phyloP scores from a whole-genome alignment of 1,140 invertebrate genomes.

The Plutomurus gul region DNA sequence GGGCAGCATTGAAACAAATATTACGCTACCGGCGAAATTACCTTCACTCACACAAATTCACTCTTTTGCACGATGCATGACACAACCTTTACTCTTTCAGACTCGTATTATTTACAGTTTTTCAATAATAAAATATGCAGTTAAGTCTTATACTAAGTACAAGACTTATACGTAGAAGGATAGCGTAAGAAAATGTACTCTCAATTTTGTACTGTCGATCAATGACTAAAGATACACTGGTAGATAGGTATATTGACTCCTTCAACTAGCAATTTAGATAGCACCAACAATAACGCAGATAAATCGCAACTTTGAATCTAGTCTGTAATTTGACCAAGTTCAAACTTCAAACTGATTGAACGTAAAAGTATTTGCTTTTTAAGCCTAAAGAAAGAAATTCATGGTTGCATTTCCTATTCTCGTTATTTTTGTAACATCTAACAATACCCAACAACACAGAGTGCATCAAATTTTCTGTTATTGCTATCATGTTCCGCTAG shows the following conservation, averaged over 20 bases:
- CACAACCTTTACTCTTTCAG: not conserved
- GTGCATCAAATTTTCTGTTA: not conserved
- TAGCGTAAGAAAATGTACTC: not conserved
- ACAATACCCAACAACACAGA: not conserved
- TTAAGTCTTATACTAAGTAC: no score
- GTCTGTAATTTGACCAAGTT: not conserved
- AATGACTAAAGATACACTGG: no score
- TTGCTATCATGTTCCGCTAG: slow-evolving; percentile 21
- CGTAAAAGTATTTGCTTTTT: not conserved
- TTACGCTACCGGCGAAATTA: not conserved
- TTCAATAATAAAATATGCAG: no score
- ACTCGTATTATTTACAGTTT: no score
- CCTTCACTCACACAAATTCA: slow-evolving; percentile 5
- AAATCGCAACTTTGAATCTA: not conserved
- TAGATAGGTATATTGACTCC: no score
- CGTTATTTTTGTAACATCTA: not conserved
- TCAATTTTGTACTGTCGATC: no score
- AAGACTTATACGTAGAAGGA: no score
- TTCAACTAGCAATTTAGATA: no score
- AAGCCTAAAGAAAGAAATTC: not conserved
- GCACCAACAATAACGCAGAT: no score
- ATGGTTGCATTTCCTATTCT: not conserved
- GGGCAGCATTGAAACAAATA: not conserved
- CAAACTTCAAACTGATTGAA: not conserved
- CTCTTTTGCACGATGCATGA: slow-evolving; percentile 13